A percentile compares a stretch with the other conserved stretches of the same genome.
Conservation (phyloP, 2,888 invertebrate species). For the Lathronympha strigana region DNA sequence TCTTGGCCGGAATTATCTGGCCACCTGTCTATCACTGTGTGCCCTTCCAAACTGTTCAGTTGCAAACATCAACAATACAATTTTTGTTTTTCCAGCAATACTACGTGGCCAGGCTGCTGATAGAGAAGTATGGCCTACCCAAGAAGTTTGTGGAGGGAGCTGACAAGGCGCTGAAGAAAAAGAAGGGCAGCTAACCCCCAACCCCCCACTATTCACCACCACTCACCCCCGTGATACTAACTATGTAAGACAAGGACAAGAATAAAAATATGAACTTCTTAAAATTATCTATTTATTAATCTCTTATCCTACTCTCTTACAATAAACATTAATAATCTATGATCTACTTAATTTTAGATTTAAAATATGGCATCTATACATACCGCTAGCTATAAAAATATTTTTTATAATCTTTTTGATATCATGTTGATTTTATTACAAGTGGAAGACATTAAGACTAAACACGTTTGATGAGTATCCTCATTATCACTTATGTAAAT, state of each 20-base stretch:
- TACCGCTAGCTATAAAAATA: slow-evolving; percentile 15
- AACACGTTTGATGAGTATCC: slow-evolving; percentile 39
- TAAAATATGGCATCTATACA: slow-evolving; percentile 33
- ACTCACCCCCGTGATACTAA: slow-evolving; percentile 31
- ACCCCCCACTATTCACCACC: background rate
- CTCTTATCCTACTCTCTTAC: slow-evolving; percentile 39
- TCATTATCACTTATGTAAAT: slow-evolving; percentile 40
- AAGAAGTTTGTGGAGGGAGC: slow-evolving; percentile 90
- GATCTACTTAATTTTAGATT: slow-evolving; percentile 18
- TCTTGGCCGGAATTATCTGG: too few relatives aligned
- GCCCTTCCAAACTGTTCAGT: too few relatives aligned
- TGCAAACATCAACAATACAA: too few relatives aligned
- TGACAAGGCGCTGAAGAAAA: slow-evolving; percentile 89
- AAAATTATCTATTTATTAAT: slow-evolving; percentile 45
- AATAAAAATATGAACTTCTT: slow-evolving; percentile 47
- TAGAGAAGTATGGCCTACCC: slow-evolving; percentile 91
- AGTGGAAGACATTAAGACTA: slow-evolving; percentile 56
- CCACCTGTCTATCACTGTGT: too few relatives aligned
- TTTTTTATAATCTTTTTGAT: slow-evolving; percentile 6
- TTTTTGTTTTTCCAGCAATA: slow-evolving; percentile 68
- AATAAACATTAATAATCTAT: slow-evolving; percentile 31
- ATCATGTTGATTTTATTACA: slow-evolving; percentile 37
- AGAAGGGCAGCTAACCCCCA: slow-evolving; percentile 64
- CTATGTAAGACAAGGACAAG: slow-evolving; percentile 43
- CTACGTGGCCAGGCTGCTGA: slow-evolving; percentile 78